Base-by-base conservation (phyloP, 1,140 invertebrate genomes). In the Panulirus ornatus region DNA sequence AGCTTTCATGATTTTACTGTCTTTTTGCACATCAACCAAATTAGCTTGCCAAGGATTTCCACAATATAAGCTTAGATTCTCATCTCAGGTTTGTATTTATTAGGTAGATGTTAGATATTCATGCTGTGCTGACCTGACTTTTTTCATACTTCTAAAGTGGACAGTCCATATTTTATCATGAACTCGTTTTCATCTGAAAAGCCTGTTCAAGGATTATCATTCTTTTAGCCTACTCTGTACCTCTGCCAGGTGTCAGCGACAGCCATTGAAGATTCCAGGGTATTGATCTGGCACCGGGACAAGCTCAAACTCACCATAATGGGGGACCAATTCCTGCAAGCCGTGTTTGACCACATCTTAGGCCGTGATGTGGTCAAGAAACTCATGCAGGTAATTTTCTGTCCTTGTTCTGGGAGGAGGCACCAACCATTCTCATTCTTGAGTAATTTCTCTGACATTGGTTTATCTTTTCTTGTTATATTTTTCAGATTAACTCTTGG, bases 331-430 rank as follows among this genome's bases (percentile, higher is more conserved):
- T 98, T 97, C 94, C 95, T 98, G 89, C 96, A 97, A 93, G 96
- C 97, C 16, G 96, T 98, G 51, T 97, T 98, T 94, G 97, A 97
- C 94, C 97, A 97, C 93, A 96, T 98, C 92, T 95, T 98, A 70
- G 97, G 97, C 27, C 95, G 97, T 92, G 97, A 98, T 94, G 97
- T 98, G 88, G 97, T 98, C 16, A 97, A 97, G 93, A 98, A 98
- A 94, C 95, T 98, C 22, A 97, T 98, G 95, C 97, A 97, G 95
- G 97, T 97, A 93, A 94, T 27, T 3, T 36, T 16, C 71, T 40
- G 2, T n/a, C 14, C 36, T 40, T 38, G 36, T 9, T 58, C 9
- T 58, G 22, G 9, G 22, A 58, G 9, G 9, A 58, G 22, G 9
- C 9, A 11, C 51, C 9, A 58, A 58, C 51, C 9, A 58, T 58